Base-by-base conservation (phyloP, 2,113 vertebrate species). In the Speoplatyrhinus poulsoni region DNA sequence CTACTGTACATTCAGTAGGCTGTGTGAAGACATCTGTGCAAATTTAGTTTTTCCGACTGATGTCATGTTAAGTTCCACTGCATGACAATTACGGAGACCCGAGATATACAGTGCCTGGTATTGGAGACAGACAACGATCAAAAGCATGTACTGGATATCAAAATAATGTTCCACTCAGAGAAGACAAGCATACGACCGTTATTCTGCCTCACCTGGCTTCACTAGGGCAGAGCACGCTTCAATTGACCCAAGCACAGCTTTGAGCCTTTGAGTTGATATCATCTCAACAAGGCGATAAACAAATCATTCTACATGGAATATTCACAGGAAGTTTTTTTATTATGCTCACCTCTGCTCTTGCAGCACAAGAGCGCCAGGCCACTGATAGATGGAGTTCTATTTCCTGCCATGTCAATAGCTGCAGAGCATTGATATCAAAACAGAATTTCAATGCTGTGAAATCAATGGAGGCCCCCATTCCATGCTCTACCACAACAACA, bases 51-150 rank as follows among this genome's bases (percentile, higher is more conserved):
- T 41, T 41, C 36, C 36, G 36, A 41, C 36, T 41, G 36, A 5
- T 41, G 6, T 41, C 36, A 41, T 7, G 36, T 41, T 41, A 6
- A 41, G 36, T 41, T 8, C 5, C 36, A 41, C 36, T 41, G 36
- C 36, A 8, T 41, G 36, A 7, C 7, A 41, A 41, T 5, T 26
- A 74, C 77, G 54, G 57, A 81, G 83, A 90, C 83, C 69, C 77
- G 76, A 81, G 70, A 81, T 75, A 72, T 82, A 83, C 26, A 26
- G 26, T 26, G 2, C 78, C 81, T 82, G 73, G 60, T 83, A 81
- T 77, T 66, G 52, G 61, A 76, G 75, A 82, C 75, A 80, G 70
- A 65, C 64, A 82, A 76, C 63, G 79, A 90, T 92, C 87, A 89
- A 91, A 89, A 78, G 74, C 80, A 26, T 41, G 36, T 41, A 41